Base-by-base conservation (phyloP, 2,113 vertebrate genomes). In the Turnix velox region DNA sequence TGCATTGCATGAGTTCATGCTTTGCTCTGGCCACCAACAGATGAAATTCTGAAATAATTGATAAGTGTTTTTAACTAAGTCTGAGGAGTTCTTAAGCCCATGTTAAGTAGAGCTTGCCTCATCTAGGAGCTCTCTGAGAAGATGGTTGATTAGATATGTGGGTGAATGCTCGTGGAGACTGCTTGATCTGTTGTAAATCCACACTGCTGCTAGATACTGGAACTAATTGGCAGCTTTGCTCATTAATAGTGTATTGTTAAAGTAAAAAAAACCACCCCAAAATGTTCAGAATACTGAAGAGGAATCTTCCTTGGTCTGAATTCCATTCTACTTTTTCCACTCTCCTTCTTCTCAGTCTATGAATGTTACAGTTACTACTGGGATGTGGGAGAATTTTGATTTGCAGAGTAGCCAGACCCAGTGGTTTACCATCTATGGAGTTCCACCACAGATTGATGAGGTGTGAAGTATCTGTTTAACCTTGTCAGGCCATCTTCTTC, bases 161-260 rank as follows among this genome's bases (percentile, higher is more conserved):
- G 5, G 16, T 46, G 43, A 88, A 27, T 25, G 22, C 14, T 86
- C 90, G 45, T 61, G 59, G 49, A 80, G 18, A 49, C 22, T 30
- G 7, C 17, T 77, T 71, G 45, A 7, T 80, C 92, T 90, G 40
- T 69, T 2, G 0, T 46, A 71, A 86, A 59, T 58, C 30, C 35
- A 7, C 39, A 11, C 31, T 77, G 11, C 22, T 76, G 28, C 6
- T 42, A 76, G 72, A 77, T 30, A 67, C 46, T n/a, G 30, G 57
- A 88, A 84, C 5, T 92, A 90, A 88, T 71, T 77, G 68, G 46
- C 31, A 80, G 16, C 8, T 84, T 77, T 90, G 16, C 24, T 58
- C 81, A 43, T 58, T 84, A 81, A 62, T 46, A 67, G 16, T 43
- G 12, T 20, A 63, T 28, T 69, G 37, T 67, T 59, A 61, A 24